These are phyloP conservation scores for Euleptes europaea DNA, from an alignment of 2,113 vertebrate species.

Conservation along the genomic window DNA sequence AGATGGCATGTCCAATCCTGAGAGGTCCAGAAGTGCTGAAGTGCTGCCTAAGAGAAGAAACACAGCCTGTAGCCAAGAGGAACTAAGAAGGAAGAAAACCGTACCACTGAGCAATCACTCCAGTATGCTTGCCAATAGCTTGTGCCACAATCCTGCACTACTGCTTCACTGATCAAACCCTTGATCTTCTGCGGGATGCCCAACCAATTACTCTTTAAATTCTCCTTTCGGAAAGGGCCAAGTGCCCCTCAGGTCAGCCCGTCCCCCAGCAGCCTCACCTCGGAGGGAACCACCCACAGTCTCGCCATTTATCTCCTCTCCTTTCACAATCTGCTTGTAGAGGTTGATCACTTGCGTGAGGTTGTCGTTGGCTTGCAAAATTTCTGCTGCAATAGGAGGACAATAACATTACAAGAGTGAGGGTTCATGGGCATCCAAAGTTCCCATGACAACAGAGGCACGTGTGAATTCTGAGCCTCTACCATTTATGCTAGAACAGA, in stretches of 20 bases:
- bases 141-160: background rate
- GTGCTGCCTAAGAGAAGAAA: constrained; percentile 72
- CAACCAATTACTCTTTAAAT: background rate
- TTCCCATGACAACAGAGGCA: background rate
- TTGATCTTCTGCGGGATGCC: background rate
- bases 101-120: background rate
- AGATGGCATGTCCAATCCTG: constrained; percentile 84
- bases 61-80: background rate
- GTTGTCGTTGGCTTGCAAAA: constrained; percentile 95
- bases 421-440: background rate
- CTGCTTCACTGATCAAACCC: background rate
- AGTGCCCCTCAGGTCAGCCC: background rate
- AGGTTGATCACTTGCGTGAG: constrained; percentile 95
- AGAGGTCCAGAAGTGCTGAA: constrained; percentile 90
- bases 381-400: constrained; percentile 81
- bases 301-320: constrained; percentile 91
- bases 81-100: background rate
- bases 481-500: background rate
- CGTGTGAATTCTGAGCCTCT: background rate
- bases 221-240: background rate
- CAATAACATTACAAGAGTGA: background rate
- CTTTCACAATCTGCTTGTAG: constrained; percentile 89
- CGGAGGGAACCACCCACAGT: constrained; percentile 62
- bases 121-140: background rate
- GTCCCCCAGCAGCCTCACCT: constrained; percentile 69